These are phyloP conservation scores for Trematocara nigrifrons DNA, from an alignment of 2,113 vertebrate genomes.

Conservation along the genomic window DNA sequence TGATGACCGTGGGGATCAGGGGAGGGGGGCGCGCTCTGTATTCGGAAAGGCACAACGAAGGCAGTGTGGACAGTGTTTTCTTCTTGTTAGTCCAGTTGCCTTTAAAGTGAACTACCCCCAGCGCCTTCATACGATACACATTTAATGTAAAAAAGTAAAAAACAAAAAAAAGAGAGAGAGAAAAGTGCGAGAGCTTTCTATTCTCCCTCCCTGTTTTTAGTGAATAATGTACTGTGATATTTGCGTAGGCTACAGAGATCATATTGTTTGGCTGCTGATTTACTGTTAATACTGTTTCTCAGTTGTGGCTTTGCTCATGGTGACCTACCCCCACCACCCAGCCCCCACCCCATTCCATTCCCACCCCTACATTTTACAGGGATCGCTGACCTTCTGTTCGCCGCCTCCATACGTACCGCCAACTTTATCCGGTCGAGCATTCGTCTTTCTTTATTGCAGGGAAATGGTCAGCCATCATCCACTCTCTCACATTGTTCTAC, in stretches of 20 bases:
- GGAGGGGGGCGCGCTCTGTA: background rate
- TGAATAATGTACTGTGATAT: conserved; percentile 69
- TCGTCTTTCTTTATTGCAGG: conserved; percentile 19
- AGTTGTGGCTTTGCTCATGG: conserved; percentile 68
- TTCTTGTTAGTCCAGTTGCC: conserved; percentile 58
- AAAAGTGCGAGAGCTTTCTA: conserved; percentile 43
- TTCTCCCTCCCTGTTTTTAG: conserved; percentile 64
- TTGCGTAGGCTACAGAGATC: conserved; percentile 63
- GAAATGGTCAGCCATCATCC: conserved; percentile 19
- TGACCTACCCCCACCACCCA: conserved; percentile 10
- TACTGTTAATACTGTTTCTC: conserved; percentile 67
- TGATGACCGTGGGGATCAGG: conserved; percentile 21
- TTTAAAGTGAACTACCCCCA: conserved; percentile 61
- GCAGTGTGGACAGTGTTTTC: conserved; percentile 49
- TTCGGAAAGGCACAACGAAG: conserved; percentile 25
- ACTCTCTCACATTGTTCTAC: conserved; percentile 38
- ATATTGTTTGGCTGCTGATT: conserved; percentile 65
- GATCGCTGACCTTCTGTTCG: conserved; percentile 12
- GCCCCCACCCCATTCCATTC: background rate
- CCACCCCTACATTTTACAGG: conserved; percentile 18
- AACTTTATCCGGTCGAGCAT: conserved; percentile 24
- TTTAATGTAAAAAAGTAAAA: conserved; percentile 44
- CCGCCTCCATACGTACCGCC: background rate
- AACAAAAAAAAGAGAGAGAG: background rate
- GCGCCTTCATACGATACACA: conserved; percentile 57